A percentile compares a stretch with the other conserved stretches of the same genome.
phyloP scores from a whole-genome alignment of 2,797 vertebrate genomes.

The Typhlichthys subterraneus region DNA sequence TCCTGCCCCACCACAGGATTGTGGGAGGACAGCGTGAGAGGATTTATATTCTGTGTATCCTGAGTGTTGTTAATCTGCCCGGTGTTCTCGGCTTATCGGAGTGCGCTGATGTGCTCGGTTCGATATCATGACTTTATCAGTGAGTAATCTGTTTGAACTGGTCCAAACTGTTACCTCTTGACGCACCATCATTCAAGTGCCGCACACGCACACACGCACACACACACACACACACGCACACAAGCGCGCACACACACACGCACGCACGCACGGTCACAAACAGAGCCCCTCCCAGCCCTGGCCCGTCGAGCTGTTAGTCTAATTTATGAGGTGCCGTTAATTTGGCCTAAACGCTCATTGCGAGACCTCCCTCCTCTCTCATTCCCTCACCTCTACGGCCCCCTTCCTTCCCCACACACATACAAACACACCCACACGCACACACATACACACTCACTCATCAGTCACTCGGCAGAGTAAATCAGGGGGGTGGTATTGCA shows the following conservation, averaged over 20 bases:
- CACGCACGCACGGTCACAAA: not conserved
- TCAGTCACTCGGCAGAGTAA: constrained; percentile 76
- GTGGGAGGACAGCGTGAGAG: too few relatives aligned
- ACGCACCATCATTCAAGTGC: constrained; percentile 63
- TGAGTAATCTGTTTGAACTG: constrained; percentile 66
- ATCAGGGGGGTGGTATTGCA: constrained; percentile 78
- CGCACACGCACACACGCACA: constrained; percentile 22
- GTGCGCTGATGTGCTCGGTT: constrained; percentile 22
- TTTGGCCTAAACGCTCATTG: constrained; percentile 77
- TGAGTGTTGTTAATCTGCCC: too few relatives aligned
- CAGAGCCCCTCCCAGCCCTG: constrained; percentile 38
- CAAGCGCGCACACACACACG: constrained; percentile 1
- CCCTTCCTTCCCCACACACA: constrained; percentile 55
- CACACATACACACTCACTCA: constrained; percentile 61
- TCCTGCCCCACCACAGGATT: too few relatives aligned
- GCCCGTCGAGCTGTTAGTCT: constrained; percentile 70
- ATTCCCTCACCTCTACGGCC: constrained; percentile 62
- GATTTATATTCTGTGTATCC: too few relatives aligned
- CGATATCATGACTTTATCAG: constrained; percentile 64
- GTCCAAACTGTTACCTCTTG: constrained; percentile 64
- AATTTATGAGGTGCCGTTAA: constrained; percentile 79
- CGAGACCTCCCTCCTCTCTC: constrained; percentile 64
- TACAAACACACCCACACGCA: constrained; percentile 41
- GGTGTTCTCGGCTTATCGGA: too few relatives aligned
- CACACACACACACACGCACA: constrained; percentile 16